Percentiles rank a stretch among this genome's conserved stretches.
Evolutionary conservation across 2,888 invertebrate species (phyloP).

Genomic region (Smittia aterrima): DNA sequence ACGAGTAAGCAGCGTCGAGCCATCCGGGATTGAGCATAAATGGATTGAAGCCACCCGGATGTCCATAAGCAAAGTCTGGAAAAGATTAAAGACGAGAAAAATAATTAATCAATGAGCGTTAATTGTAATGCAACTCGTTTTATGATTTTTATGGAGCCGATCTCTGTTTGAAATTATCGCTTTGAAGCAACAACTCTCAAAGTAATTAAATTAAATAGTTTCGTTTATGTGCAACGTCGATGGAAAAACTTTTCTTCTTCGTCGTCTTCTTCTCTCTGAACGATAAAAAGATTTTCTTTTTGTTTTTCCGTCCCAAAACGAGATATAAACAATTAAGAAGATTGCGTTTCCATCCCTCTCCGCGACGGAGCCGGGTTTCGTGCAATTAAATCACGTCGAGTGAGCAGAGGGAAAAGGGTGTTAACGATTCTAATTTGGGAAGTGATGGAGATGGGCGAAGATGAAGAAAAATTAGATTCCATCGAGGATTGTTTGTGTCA

Average conservation of each 20-base stretch:
- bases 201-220: constrained; percentile 40
- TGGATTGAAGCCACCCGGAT: constrained; percentile 73
- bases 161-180: constrained; percentile 2
- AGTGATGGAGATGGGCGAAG: too few relatives aligned
- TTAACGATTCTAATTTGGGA: constrained; percentile 19
- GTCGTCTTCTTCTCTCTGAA: neutral
- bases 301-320: neutral
- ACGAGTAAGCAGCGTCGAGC: constrained; percentile 80
- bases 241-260: neutral
- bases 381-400: constrained; percentile 18
- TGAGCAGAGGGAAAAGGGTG: neutral
- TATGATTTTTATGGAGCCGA: constrained; percentile 36
- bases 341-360: constrained; percentile 26
- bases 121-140: constrained; percentile 9
- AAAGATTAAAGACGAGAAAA: constrained; percentile 47
- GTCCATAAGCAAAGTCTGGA: constrained; percentile 76
- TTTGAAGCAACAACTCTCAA: neutral
- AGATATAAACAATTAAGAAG: constrained; percentile 32
- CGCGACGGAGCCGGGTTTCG: neutral
- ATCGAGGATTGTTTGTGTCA: too few relatives aligned
- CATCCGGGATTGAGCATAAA: constrained; percentile 79
- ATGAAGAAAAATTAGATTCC: too few relatives aligned
- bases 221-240: constrained; percentile 1
- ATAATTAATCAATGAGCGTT: constrained; percentile 34
- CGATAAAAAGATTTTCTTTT: neutral